Evolutionary conservation across 2,797 vertebrate species (phyloP), one percentile per base, ranked within the genome.

Genomic region (Mallotus villosus): DNA sequence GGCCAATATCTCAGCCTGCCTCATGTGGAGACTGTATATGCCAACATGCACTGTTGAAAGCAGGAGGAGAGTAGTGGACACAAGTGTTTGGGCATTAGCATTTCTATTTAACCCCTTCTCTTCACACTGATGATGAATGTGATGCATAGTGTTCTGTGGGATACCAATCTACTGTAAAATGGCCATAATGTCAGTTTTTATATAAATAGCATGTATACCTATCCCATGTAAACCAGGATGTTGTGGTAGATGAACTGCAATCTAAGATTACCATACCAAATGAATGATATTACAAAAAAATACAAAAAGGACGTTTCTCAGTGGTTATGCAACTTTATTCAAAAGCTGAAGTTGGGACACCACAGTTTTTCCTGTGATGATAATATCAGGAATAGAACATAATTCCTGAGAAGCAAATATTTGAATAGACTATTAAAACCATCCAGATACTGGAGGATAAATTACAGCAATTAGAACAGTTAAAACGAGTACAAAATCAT

Each of bases 361-460:
- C 93, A 92, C 85, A 75, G 63, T 85, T 86, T 85, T 91, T 83
- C 86, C 92, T 87, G 78, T 89, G 91, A 93, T 87, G 93, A 94
- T 89, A 72, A 92, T 82, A 88, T 90, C 88, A 92, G 92, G 93
- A 93, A 92, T 86, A 87, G 92, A 91, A 85, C 87, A 88, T 88
- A 90, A 92, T 96, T 95, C 97, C 96, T 97, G 96, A 97, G 96
- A 94, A 92, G 91, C 88, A 89, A 84, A 88, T 90, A 91, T 91
- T 91, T 91, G 80, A 91, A 84, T 90, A 91, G 83, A 92, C 85
- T 82, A 88, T 75, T 78, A 78, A 67, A 81, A 86, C 24, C n/a
- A 92, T 95, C 96, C 95, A 95, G 96, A 96, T 94, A 92, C 95
- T 94, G 94, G 95, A 95, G 94, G 89, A 94, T 93, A 95, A 94